Evolutionary conservation across 1,140 invertebrate species (phyloP).

Genomic region (Aradophagus sp.): DNA sequence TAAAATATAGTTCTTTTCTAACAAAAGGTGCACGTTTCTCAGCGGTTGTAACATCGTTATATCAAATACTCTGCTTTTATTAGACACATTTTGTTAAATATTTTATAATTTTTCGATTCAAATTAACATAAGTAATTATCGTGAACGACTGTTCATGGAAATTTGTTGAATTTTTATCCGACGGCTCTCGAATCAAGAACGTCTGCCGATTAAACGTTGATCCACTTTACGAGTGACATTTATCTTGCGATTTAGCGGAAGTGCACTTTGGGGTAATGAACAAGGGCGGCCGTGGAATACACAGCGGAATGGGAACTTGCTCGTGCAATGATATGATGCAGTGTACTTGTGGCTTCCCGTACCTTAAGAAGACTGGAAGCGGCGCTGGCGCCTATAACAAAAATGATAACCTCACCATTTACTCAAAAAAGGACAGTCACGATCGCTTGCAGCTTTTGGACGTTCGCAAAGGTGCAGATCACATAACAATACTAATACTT

Average conservation of each 20-base stretch:
- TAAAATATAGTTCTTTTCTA: too few relatives aligned
- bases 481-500: too few relatives aligned
- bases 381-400: constrained; percentile 24
- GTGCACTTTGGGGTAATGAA: constrained; percentile 67
- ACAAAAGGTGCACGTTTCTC: too few relatives aligned
- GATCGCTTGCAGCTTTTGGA: constrained; percentile 49
- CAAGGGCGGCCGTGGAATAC: constrained; percentile 72
- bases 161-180: too few relatives aligned
- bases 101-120: too few relatives aligned
- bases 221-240: constrained; percentile 32
- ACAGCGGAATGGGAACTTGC: constrained; percentile 72
- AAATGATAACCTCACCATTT: constrained; percentile 41
- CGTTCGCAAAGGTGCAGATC: constrained; percentile 63
- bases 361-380: constrained; percentile 35
- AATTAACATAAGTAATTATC: too few relatives aligned
- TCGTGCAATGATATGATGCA: constrained; percentile 73
- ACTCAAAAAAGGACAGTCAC: constrained; percentile 54
- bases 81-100: too few relatives aligned
- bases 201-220: too few relatives aligned
- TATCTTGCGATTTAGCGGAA: constrained; percentile 63
- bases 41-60: too few relatives aligned
- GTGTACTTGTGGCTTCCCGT: constrained; percentile 65
- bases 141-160: too few relatives aligned
- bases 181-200: too few relatives aligned
- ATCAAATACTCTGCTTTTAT: too few relatives aligned